Evolutionary conservation across 2,888 invertebrate species (phyloP), one percentile per base, ranked within the genome.

Genomic region (Sinotaia quadrata): DNA sequence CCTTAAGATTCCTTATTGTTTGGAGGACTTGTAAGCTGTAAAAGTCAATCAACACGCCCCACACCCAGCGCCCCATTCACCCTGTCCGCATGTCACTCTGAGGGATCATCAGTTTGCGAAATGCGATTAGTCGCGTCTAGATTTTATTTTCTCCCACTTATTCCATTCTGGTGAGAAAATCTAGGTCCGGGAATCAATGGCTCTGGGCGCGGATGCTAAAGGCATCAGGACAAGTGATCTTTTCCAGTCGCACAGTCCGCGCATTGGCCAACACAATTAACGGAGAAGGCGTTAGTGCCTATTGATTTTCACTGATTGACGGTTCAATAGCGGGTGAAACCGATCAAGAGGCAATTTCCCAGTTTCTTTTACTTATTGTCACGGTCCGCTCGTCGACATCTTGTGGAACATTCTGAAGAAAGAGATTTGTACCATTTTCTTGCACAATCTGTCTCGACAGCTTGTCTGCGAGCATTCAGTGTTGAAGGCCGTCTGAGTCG

Each of bases 131-230:
- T 63, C n/a, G 61, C 47, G 62, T 36, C 18, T n/a, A 63, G 63
- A 63, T 54, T 36, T 41, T 52, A 63, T 63, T 63, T 63, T 41
- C 54, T 63, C 34, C 34, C 63, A 63, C 51, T 63, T 37, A 54
- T 27, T 34, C 63, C 36, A 41, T 51, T 52, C 41, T 41, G 63
- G 54, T 44, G 10, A 34, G 21, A n/a, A 12, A 31, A n/a, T 37
- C n/a, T n/a, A 29, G 54, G 5, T 27, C 18, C 29, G 18, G 15
- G 29, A 63, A 41, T 63, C 54, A 63, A 63, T 54, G 4, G 47
- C 41, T n/a, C 15, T n/a, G 34, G 24, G 57, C 36, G 52, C 52
- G 33, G 33, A 52, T 33, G 33, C 18, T 29, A 5, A 10, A 21
- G 21, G 41, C 54, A 27, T 15, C 54, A 18, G 24, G 54, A 54